Base-by-base conservation (phyloP, 2,888 invertebrate species). In the Trissolcus brochymenae region DNA sequence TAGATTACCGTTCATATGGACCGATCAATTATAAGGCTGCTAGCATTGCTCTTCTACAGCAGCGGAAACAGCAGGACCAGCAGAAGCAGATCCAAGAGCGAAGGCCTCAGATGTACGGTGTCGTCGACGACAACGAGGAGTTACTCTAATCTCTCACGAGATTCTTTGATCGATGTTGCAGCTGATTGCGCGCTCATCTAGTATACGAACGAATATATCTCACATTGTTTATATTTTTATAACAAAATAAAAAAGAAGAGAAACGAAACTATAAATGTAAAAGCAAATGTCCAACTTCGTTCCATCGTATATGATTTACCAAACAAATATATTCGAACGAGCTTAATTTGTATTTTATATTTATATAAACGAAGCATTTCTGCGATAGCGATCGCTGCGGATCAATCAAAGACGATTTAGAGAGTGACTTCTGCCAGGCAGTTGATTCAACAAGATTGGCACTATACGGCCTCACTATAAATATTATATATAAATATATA, bases 11-110 rank as follows among this genome's bases (percentile, higher is more conserved):
- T 87, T 95, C 95, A 84, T 96, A 96, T 90, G 96, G 96, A 81
- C 96, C 96, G 56, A 96, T 96, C 88, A 95, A 96, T 90, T 96
- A 96, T 90, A 96, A 96, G 88, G 94, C 94, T 78, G 96, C 96
- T 72, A 96, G 96, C 43, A 92, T 96, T 84, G 89, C 88, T 61
- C 83, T 89, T 19, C 82, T 89, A 21, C 84, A 84, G 55, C 83
- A 84, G 61, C 84, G 84, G 71, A 84, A 83, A 66, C 84, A 83
- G 65, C 84, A 83, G 50, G 83, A 83, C 64, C 79, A 78, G 50
- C 79, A 76, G 60, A 79, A 79, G n/a, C 79, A 80, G 56, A 80
- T 78, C 25, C 79, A 80, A 64, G 87, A 84, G 55, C 83, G 87
- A 73, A 85, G 83, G 80, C 89, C 89, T 19, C 88, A 88, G 82